Conservation (phyloP, 2,113 vertebrate species). For the Ivindomyrus marchei region DNA sequence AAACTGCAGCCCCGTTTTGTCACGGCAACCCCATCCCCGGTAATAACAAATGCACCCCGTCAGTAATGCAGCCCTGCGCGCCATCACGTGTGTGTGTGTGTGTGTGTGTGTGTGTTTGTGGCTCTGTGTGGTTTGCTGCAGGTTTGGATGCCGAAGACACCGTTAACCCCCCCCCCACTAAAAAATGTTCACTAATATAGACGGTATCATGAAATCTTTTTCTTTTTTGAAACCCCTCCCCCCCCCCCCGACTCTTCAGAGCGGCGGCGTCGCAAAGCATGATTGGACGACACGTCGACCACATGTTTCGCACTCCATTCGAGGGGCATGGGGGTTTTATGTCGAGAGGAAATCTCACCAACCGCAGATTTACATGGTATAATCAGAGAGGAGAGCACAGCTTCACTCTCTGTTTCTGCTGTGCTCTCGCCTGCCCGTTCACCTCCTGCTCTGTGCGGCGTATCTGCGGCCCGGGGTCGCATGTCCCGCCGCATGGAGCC, state of each 20-base stretch:
- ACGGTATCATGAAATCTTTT: too few relatives aligned
- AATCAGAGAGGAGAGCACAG: neutral
- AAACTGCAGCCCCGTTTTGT: neutral
- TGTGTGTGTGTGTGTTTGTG: too few relatives aligned
- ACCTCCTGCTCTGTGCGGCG: neutral
- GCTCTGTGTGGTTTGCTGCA: too few relatives aligned
- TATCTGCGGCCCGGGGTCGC: neutral
- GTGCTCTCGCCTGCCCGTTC: neutral
- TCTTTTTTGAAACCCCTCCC: too few relatives aligned
- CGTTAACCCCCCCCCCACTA: too few relatives aligned
- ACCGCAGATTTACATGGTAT: slow-evolving; percentile 38
- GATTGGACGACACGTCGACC: slow-evolving; percentile 62
- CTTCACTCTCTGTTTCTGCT: neutral
- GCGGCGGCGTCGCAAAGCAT: slow-evolving; percentile 39
- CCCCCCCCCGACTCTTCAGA: too few relatives aligned
- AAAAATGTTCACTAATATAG: too few relatives aligned
- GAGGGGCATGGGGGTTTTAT: slow-evolving; percentile 41
- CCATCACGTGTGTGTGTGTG: neutral
- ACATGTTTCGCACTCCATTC: slow-evolving; percentile 59
- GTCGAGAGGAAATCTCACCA: slow-evolving; percentile 44
- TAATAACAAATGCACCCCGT: neutral
- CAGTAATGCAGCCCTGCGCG: neutral
- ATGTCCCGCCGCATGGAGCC: neutral
- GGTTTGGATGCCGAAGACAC: too few relatives aligned
- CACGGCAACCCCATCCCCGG: neutral